phyloP scores from a whole-genome alignment of 2,797 vertebrate genomes.

The Manis pentadactyla region DNA sequence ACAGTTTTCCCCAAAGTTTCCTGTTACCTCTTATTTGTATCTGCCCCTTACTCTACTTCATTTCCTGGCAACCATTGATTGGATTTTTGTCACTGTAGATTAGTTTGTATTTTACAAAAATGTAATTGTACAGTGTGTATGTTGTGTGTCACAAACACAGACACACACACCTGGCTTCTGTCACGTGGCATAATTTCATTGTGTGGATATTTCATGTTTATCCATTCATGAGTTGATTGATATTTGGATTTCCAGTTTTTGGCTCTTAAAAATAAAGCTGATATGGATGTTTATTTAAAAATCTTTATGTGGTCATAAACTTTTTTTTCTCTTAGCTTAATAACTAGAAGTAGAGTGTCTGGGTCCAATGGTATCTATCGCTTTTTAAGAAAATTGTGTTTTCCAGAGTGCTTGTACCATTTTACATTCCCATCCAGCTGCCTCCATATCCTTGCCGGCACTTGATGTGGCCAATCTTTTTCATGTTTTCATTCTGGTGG shows the following conservation, averaged over 20 bases:
- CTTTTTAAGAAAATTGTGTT: neutral
- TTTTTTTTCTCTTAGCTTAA: neutral
- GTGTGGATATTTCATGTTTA: neutral
- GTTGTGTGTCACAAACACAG: neutral
- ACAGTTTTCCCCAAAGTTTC: neutral
- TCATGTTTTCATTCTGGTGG: neutral
- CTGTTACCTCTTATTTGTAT: neutral
- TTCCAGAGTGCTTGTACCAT: neutral
- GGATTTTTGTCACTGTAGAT: neutral
- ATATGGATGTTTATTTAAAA: neutral
- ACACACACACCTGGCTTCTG: neutral
- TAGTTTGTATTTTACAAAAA: neutral
- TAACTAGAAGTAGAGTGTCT: neutral
- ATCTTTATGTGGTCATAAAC: neutral
- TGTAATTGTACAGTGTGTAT: neutral
- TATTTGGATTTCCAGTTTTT: neutral
- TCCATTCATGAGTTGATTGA: neutral
- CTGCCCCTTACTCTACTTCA: neutral
- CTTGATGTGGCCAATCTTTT: neutral
- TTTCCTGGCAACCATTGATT: neutral
- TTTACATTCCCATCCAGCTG: neutral
- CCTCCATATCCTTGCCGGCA: neutral
- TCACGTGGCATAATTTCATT: neutral
- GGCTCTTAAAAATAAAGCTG: neutral
- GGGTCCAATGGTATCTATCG: neutral